These are phyloP conservation scores for Crematogaster levior DNA, from an alignment of 2,888 invertebrate genomes.

Conservation along the genomic window DNA sequence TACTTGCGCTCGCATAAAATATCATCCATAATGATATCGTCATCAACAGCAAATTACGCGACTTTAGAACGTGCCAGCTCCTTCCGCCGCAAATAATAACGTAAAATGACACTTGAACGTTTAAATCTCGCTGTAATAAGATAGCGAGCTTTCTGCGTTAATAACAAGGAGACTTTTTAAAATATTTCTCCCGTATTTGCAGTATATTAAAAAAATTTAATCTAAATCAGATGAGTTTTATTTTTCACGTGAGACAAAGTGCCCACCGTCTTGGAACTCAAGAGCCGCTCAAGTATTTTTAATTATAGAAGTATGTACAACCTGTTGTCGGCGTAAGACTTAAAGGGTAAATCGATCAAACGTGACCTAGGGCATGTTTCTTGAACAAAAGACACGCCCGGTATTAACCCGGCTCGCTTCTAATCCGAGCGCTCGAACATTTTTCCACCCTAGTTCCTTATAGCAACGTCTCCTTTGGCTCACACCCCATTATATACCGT, in stretches of 20 bases:
- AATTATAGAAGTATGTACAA: conserved; percentile 27
- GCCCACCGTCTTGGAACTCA: background rate
- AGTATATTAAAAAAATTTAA: background rate
- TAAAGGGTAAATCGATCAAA: conserved; percentile 44
- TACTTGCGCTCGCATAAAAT: conserved; percentile 3
- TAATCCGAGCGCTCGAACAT: conserved; percentile 25
- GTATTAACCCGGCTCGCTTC: background rate
- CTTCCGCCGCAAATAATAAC: background rate
- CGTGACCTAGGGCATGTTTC: conserved; percentile 39
- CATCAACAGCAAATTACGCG: conserved; percentile 2
- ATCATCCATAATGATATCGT: background rate
- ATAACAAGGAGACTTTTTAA: background rate
- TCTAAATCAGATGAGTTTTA: background rate
- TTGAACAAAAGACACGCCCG: conserved; percentile 20
- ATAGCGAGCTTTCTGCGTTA: background rate
- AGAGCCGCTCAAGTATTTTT: conserved; percentile 22
- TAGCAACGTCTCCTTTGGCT: conserved; percentile 41
- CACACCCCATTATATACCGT: conserved; percentile 55
- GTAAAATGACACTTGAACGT: background rate
- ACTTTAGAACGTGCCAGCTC: background rate
- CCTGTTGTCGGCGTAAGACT: conserved; percentile 23
- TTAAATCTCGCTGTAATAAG: background rate
- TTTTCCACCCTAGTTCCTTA: conserved; percentile 32
- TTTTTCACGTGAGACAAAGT: background rate
- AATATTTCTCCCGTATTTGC: background rate